Evolutionary conservation across 2,113 vertebrate species (phyloP), one percentile per base, ranked within the genome.

Genomic region (Romanogobio albipinnatus): DNA sequence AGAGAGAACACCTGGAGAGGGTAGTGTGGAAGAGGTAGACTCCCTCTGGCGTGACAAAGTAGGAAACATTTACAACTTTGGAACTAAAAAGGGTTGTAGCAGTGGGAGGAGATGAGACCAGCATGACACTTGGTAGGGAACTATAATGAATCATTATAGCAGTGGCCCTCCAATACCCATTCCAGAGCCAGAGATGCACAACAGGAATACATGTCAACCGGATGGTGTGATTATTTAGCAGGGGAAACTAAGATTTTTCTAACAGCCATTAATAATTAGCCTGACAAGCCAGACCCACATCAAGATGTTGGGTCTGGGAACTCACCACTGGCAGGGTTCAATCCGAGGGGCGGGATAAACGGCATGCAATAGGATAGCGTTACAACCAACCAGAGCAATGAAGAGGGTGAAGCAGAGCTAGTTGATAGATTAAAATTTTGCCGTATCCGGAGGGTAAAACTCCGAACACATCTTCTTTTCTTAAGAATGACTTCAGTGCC

Each of bases 41-140:
- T 58, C 51, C 76, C 53, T 56, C 76, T 59, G 76, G 49, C 0
- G 51, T 58, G 53, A 58, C 29, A 58, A 77, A 77, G 51, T n/a
- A 77, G 76, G 5, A 58, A 77, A 36, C 9, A 8, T 77, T 77
- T 77, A 17, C 15, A 59, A 7, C 49, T 77, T 17, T 77, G 51
- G 5, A 77, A 39, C 14, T 58, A 33, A 33, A 77, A 39, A 58
- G 17, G 45, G 13, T 26, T 29, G 36, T 61, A 61, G 33, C 9
- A 6, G 61, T 66, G 33, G 78, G 59, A 29, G 36, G 59, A 66
- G 61, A 51, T 81, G 78, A 62, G 61, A 81, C n/a, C 78, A 64
- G 45, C 56, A 1, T 81, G 78, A 81, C 14, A 49, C 61, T 66
- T 39, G 0, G 24, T 33, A 19, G 43, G n/a, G 24, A 59, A 66